These are phyloP conservation scores for Brenthis hecate DNA, from an alignment of 2,888 invertebrate species.

Conservation along the genomic window DNA sequence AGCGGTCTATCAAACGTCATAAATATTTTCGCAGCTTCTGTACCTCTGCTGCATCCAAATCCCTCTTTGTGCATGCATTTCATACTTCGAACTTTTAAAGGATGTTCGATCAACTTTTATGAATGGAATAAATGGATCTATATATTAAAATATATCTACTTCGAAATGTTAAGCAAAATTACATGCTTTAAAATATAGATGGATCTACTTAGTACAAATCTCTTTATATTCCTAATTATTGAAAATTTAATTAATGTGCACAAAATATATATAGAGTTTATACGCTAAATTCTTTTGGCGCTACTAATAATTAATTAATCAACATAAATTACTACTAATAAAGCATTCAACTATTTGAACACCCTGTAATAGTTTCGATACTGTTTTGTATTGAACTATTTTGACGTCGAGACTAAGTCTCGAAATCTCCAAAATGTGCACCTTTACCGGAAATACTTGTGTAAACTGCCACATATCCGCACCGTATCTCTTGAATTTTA, in stretches of 20 bases:
- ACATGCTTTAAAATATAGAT: neutral
- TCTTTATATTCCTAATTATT: neutral
- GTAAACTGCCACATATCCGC: conserved; percentile 64
- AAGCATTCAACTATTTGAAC: conserved; percentile 37
- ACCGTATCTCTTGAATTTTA: conserved; percentile 67
- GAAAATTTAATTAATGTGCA: no score
- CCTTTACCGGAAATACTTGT: conserved; percentile 68
- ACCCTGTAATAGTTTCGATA: conserved; percentile 47
- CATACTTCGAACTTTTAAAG: conserved; percentile 52
- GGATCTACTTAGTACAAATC: neutral
- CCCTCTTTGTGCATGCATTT: conserved; percentile 65
- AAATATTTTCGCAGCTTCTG: conserved; percentile 71
- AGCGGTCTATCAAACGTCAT: conserved; percentile 76
- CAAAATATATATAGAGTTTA: no score
- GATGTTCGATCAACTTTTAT: conserved; percentile 42
- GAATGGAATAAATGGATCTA: neutral
- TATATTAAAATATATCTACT: neutral
- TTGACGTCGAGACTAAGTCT: conserved; percentile 58
- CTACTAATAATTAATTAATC: no score
- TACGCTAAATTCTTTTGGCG: no score
- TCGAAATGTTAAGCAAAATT: neutral
- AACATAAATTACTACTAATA: neutral
- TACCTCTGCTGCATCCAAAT: conserved; percentile 60
- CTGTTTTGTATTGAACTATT: conserved; percentile 61
- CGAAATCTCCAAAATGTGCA: conserved; percentile 77